These are phyloP conservation scores for Nemapogon koenigi DNA, from an alignment of 2,888 invertebrate genomes.

Conservation along the genomic window DNA sequence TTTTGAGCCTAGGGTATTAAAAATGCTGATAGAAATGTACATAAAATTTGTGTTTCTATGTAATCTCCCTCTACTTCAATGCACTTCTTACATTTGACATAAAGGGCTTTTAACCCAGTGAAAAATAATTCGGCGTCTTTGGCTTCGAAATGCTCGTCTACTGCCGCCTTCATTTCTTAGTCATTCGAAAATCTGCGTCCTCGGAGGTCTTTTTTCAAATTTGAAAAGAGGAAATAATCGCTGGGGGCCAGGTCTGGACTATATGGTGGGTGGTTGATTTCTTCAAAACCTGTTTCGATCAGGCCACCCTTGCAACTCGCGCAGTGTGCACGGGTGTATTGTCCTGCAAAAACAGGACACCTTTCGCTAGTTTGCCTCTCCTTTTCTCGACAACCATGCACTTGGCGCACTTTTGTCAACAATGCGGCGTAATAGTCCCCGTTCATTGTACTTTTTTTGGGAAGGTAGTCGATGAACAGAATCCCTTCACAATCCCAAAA, in stretches of 20 bases:
- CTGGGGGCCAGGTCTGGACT: constrained; percentile 6
- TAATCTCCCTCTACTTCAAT: no score
- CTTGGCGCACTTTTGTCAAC: constrained; percentile 6
- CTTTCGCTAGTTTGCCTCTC: no score
- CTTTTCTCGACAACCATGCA: constrained; percentile 12
- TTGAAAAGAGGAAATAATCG: constrained; percentile 1
- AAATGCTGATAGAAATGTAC: no score
- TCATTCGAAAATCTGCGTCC: no score
- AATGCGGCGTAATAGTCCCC: constrained; percentile 1
- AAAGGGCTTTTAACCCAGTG: no score
- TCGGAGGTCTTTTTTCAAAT: constrained; percentile 5
- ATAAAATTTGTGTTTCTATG: no score
- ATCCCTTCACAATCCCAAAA: constrained; percentile 12
- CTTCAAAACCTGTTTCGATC: constrained; percentile 13
- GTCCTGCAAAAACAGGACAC: constrained; percentile 14
- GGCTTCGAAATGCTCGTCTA: no score
- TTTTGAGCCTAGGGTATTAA: no score
- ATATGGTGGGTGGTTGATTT: constrained; percentile 14
- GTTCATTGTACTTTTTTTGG: constrained; percentile 9
- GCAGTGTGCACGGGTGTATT: constrained; percentile 13
- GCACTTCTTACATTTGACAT: no score
- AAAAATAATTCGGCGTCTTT: no score
- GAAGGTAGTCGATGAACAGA: constrained; percentile 12
- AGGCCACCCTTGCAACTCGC: constrained; percentile 14
- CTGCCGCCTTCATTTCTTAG: no score